Percentiles rank a stretch among this genome's conserved stretches.
Evolutionary conservation across 1,140 invertebrate genomes (phyloP).

Genomic region (Trachymyrmex cornetzi): DNA sequence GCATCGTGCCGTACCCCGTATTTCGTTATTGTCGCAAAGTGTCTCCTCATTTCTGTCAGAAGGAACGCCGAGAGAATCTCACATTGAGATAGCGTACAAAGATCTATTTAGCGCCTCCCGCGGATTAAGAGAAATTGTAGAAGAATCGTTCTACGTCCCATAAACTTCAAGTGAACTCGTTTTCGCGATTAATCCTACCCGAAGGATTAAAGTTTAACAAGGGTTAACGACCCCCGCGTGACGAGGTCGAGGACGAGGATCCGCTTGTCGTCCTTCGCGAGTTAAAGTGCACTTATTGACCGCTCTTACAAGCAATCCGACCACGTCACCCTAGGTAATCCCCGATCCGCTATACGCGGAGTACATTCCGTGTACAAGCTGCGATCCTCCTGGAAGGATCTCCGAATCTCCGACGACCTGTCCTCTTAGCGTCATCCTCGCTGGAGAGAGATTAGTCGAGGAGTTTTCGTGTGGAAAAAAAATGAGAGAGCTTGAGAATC

Average conservation of each 20-base stretch:
- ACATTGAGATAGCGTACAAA: neutral
- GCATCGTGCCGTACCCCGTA: neutral
- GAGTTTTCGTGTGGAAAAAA: conserved; percentile 28
- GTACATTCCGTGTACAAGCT: conserved; percentile 57
- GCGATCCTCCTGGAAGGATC: conserved; percentile 41
- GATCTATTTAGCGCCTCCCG: conserved; percentile 32
- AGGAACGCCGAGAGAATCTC: neutral
- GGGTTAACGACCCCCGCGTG: conserved; percentile 40
- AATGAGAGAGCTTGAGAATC: neutral
- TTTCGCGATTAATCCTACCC: conserved; percentile 48
- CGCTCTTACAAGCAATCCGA: conserved; percentile 59
- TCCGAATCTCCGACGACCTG: conserved; percentile 58
- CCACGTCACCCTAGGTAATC: conserved; percentile 51
- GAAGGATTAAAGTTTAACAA: conserved; percentile 57
- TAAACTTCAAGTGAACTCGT: conserved; percentile 38
- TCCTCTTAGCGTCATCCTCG: conserved; percentile 64
- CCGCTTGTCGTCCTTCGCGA: conserved; percentile 41
- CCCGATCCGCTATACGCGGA: conserved; percentile 31
- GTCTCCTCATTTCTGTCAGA: neutral
- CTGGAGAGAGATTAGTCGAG: conserved; percentile 49
- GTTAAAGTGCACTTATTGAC: conserved; percentile 65
- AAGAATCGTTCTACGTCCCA: conserved; percentile 36
- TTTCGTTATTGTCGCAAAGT: neutral
- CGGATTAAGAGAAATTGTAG: conserved; percentile 34
- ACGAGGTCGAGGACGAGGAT: conserved; percentile 12